Evolutionary conservation across 2,113 vertebrate species (phyloP).

Genomic region (Gymnarchus niloticus): DNA sequence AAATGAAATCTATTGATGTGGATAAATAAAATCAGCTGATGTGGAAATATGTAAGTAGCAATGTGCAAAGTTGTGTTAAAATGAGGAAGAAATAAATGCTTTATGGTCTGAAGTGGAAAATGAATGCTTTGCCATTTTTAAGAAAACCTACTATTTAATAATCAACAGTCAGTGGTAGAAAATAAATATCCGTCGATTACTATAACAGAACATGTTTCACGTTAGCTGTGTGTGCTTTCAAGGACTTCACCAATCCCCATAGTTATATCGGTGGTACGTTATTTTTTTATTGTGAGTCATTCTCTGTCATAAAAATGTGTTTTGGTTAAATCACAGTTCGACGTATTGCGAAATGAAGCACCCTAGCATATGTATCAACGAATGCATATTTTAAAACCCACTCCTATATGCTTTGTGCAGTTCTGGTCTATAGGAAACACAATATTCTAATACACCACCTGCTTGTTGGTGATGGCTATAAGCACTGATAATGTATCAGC

Average conservation of each 20-base stretch:
- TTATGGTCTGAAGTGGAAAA: background rate
- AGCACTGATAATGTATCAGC: background rate
- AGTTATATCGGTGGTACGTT: background rate
- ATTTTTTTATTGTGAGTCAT: background rate
- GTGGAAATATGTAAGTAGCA: too few species aligned
- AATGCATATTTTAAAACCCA: background rate
- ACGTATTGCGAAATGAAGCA: background rate
- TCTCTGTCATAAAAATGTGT: background rate
- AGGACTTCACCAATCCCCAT: background rate
- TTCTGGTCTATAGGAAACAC: background rate
- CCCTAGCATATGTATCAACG: background rate
- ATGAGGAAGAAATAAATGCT: background rate
- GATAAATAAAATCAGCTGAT: too few species aligned
- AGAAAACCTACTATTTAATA: background rate
- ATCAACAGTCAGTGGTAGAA: background rate
- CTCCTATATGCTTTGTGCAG: background rate
- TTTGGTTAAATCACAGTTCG: background rate
- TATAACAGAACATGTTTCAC: background rate
- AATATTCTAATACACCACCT: background rate
- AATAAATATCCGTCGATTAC: background rate
- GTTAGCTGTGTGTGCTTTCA: background rate
- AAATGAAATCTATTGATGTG: too few species aligned
- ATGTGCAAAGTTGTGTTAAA: too few species aligned
- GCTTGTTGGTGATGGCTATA: background rate
- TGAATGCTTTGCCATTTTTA: background rate